Base-by-base conservation (phyloP, 2,113 vertebrate genomes). In the Centropus unirufus region DNA sequence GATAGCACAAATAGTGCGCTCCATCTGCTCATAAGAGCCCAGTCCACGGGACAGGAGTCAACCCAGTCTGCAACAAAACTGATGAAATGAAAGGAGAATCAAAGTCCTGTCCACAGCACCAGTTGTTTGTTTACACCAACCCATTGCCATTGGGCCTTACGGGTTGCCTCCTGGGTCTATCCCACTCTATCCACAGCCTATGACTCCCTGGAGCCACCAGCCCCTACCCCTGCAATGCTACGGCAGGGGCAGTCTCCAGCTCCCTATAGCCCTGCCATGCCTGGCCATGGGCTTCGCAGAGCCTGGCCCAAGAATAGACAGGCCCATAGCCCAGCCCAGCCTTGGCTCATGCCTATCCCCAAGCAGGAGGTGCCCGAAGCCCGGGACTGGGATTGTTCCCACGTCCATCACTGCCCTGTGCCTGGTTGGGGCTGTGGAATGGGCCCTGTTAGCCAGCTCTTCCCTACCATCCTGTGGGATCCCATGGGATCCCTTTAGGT, bases 261-360 rank as follows among this genome's bases (percentile, higher is more conserved):
- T 51, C 44, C 32, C 49, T n/a, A 32, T 17, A 39, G 69, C 59
- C 32, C n/a, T 46, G 27, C 21, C n/a, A 21, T 21, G 49, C 27
- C 52, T 1, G 3, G 15, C 34, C 52, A 34, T 5, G 8, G 36
- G 30, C 14, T 14, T 36, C 4, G 1, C 39, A 21, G 39, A 62
- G 36, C 21, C 5, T 1, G 20, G 26, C 16, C 10, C 17, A 24
- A 11, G 8, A 0, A 3, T 6, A 14, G 44, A 13, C 21, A 44
- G 22, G 18, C 29, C 61, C n/a, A 18, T 0, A 4, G 22, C 29
- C 30, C 1, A 1, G 9, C 57, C 47, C 0, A 2, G 49, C 44
- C 51, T 49, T 34, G 20, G 36, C 16, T 15, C 8, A 3, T 34
- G 2, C 9, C 59, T 13, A 14, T 61, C 24, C n/a, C 19, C 39